A percentile compares a stretch with the other conserved stretches of the same genome.
Conservation (phyloP, 2,888 invertebrate species). For the Tubulanus polymorphus region DNA sequence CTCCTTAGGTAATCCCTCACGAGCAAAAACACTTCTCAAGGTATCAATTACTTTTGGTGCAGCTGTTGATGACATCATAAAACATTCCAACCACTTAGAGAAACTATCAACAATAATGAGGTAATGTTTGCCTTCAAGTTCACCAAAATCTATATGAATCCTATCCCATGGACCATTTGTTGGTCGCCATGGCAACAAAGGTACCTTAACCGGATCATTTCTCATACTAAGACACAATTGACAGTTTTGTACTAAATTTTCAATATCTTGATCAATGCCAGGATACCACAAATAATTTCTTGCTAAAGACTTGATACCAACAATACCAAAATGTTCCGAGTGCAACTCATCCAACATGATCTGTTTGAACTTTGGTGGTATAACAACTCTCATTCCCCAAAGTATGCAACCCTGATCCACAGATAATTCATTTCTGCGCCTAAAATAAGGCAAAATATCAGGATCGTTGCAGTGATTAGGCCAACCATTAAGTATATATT, state of each 20-base stretch:
- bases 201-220: slow-evolving; percentile 1
- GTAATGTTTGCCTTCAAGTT: not conserved
- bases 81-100: slow-evolving; percentile 4
- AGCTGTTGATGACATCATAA: not conserved
- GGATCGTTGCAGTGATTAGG: too few species aligned
- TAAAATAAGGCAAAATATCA: too few species aligned
- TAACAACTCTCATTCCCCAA: too few species aligned
- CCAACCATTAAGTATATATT: slow-evolving; percentile 9
- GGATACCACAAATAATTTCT: slow-evolving; percentile 5
- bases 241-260: not conserved
- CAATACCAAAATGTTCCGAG: too few species aligned
- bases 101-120: slow-evolving; percentile 1
- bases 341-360: too few species aligned
- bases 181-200: slow-evolving; percentile 3
- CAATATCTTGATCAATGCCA: slow-evolving; percentile 3
- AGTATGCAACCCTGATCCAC: too few species aligned
- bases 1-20: slow-evolving; percentile 4
- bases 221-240: not conserved
- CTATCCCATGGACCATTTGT: slow-evolving; percentile 4
- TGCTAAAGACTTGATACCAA: too few species aligned
- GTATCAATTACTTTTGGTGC: not conserved
- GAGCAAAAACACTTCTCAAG: slow-evolving; percentile 1
- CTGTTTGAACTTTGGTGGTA: too few species aligned
- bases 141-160: slow-evolving; percentile 4
- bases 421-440: too few species aligned